Conservation (phyloP, 2,797 vertebrate genomes). For the Chelidonichthys spinosus region DNA sequence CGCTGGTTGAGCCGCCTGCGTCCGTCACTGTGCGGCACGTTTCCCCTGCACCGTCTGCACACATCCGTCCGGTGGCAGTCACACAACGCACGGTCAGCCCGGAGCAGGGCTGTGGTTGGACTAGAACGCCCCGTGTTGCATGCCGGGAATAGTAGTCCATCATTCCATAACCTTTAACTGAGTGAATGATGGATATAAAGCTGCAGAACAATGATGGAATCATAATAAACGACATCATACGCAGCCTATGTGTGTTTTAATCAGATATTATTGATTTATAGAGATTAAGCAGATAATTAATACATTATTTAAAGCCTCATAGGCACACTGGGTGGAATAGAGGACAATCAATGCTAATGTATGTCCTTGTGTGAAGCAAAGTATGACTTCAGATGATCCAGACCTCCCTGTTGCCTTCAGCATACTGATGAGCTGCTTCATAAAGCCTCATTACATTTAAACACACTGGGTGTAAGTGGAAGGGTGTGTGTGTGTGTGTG, state of each 20-base stretch:
- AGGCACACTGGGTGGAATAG: constrained; percentile 20
- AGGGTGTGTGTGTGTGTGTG: constrained; percentile 4
- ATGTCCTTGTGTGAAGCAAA: constrained; percentile 55
- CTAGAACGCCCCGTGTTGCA: constrained; percentile 28
- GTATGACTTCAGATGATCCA: constrained; percentile 42
- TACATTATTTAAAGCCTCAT: constrained; percentile 14
- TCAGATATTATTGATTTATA: neutral
- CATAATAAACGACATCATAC: neutral
- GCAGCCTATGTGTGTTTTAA: neutral
- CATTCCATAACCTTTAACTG: neutral
- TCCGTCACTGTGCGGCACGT: constrained; percentile 30
- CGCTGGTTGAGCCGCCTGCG: constrained; percentile 44
- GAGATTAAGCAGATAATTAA: neutral
- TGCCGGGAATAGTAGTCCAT: constrained; percentile 75
- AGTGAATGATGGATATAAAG: constrained; percentile 1
- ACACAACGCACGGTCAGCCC: constrained; percentile 43
- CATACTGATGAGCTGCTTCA: constrained; percentile 66
- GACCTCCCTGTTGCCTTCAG: constrained; percentile 28
- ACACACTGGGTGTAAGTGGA: constrained; percentile 13
- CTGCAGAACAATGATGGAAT: neutral
- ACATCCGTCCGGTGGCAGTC: constrained; percentile 71
- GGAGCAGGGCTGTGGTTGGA: constrained; percentile 41
- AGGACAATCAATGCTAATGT: constrained; percentile 71
- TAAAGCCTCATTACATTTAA: constrained; percentile 59
- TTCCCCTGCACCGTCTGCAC: constrained; percentile 61